Conservation (phyloP, 2,888 invertebrate genomes). For the Hartigia nigra region DNA sequence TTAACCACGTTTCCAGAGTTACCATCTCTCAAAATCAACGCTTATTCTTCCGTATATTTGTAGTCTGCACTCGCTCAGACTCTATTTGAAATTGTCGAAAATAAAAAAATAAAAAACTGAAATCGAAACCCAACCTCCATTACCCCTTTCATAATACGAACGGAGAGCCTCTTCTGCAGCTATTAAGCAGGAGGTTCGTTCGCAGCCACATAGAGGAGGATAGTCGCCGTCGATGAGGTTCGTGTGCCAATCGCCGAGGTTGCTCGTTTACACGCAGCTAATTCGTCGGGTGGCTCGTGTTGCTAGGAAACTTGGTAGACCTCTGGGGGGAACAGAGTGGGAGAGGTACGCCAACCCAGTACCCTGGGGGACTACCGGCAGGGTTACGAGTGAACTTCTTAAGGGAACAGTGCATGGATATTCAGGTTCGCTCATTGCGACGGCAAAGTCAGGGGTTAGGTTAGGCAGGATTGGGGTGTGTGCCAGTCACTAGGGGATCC, state of each 20-base stretch:
- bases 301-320: not conserved
- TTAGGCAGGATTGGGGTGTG: slow-evolving; percentile 33
- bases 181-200: not conserved
- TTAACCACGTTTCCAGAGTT: not conserved
- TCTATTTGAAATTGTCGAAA: not conserved
- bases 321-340: not conserved
- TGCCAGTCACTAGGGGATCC: slow-evolving; percentile 47
- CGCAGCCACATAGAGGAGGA: not conserved
- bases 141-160: not conserved
- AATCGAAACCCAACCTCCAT: too few species aligned
- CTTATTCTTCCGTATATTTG: not conserved
- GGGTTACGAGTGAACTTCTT: slow-evolving; percentile 29
- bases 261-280: not conserved
- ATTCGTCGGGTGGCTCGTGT: slow-evolving; percentile 9
- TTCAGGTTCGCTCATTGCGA: slow-evolving; percentile 14
- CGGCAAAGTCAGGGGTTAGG: slow-evolving; percentile 21
- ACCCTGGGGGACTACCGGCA: slow-evolving; percentile 25
- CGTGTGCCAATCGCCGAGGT: not conserved
- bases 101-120: not conserved
- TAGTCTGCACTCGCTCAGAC: not conserved
- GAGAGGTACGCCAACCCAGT: not conserved
- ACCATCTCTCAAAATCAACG: not conserved
- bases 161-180: not conserved
- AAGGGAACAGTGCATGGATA: slow-evolving; percentile 23
- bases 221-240: not conserved